Conservation (phyloP, 2,888 invertebrate genomes). For the Melinaea menophilus region DNA sequence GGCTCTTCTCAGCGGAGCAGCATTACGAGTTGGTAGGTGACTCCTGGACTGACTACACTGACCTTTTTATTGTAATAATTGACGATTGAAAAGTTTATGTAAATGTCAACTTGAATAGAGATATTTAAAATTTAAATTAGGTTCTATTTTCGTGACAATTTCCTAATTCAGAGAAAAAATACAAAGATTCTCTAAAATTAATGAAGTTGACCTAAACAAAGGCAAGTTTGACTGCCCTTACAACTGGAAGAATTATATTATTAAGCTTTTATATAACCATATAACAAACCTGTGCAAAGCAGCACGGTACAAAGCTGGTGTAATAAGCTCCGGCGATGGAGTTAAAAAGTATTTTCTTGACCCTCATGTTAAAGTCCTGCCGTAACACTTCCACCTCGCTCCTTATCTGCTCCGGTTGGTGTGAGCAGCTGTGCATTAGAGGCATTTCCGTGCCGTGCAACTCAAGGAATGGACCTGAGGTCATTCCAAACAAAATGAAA, state of each 20-base stretch:
- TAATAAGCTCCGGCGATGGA: constrained; percentile 92
- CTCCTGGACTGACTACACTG: no score
- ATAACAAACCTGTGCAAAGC: constrained; percentile 87
- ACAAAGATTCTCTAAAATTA: no score
- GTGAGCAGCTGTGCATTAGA: constrained; percentile 87
- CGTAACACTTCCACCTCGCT: constrained; percentile 91
- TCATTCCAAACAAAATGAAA: constrained; percentile 88
- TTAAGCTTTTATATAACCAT: neutral
- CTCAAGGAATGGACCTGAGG: constrained; percentile 87
- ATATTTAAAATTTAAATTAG: no score
- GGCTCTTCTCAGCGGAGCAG: no score
- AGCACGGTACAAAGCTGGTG: constrained; percentile 91
- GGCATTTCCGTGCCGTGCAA: constrained; percentile 72
- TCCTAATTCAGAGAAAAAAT: no score
- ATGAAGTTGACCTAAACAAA: neutral
- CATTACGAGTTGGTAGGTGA: no score
- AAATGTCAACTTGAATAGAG: no score
- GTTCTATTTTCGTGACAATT: no score
- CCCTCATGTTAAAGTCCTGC: constrained; percentile 91
- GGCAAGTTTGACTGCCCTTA: no score
- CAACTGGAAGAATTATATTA: no score
- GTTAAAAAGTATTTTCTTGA: constrained; percentile 92
- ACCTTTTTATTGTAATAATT: no score
- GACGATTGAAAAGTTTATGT: no score
- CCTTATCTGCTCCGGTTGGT: constrained; percentile 83